phyloP scores from a whole-genome alignment of 2,888 invertebrate species.

The Andrena haemorrhoa region DNA sequence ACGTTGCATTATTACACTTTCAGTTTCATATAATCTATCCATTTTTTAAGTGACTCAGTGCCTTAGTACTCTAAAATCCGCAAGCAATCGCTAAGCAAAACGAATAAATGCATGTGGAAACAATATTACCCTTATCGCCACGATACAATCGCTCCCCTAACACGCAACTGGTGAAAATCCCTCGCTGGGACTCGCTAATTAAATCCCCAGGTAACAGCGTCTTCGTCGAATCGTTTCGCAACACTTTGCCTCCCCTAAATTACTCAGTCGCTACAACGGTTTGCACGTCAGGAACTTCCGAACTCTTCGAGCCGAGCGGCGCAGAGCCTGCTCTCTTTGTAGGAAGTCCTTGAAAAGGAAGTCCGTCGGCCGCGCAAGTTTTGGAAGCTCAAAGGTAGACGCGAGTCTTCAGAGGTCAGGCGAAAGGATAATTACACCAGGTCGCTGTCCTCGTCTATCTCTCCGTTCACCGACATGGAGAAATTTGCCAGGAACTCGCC shows the following conservation, averaged over 20 bases:
- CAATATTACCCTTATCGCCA: too few relatives aligned
- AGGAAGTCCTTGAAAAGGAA: conserved; percentile 34
- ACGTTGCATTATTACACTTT: too few relatives aligned
- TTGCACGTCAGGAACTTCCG: conserved; percentile 11
- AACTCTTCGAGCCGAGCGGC: conserved; percentile 4
- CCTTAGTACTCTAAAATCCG: too few relatives aligned
- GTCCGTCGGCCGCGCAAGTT: conserved; percentile 26
- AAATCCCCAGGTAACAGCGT: not conserved
- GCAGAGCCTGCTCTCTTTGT: not conserved
- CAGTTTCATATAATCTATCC: too few relatives aligned
- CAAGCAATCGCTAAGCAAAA: too few relatives aligned
- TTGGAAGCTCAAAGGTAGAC: conserved; percentile 23
- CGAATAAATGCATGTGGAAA: too few relatives aligned
- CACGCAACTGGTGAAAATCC: not conserved
- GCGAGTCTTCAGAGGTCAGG: conserved; percentile 15
- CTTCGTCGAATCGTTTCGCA: not conserved
- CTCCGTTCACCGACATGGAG: too few relatives aligned
- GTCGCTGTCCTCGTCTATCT: not conserved
- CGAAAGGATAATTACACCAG: conserved; percentile 39
- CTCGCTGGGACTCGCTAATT: not conserved
- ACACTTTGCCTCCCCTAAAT: not conserved
- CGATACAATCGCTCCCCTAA: not conserved
- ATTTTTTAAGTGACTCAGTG: too few relatives aligned
- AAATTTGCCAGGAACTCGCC: not conserved
- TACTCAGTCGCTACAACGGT: not conserved